These are phyloP conservation scores for Phallusia fumigata DNA, from an alignment of 23 tunicate species.

Conservation along the genomic window DNA sequence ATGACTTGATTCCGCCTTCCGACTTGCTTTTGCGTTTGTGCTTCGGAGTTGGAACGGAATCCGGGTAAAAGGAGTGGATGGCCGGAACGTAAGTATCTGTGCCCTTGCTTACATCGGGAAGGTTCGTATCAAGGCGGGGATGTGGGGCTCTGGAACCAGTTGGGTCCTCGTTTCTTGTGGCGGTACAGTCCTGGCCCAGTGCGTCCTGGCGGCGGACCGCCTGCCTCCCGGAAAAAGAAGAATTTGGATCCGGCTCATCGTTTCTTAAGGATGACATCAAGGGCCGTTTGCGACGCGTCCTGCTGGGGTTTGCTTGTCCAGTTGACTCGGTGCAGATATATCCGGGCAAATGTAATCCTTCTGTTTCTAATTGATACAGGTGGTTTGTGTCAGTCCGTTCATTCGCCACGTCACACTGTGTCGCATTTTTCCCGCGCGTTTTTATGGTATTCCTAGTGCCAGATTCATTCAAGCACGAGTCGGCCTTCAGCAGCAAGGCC, in stretches of 20 bases:
- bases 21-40: neutral
- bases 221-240: neutral
- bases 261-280: conserved; percentile 4
- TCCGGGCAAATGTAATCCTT: neutral
- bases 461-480: neutral
- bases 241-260: neutral
- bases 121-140: neutral
- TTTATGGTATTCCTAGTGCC: no score
- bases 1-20: neutral
- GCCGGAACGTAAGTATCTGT: neutral
- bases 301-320: neutral
- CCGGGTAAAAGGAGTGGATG: neutral
- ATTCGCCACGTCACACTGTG: neutral
- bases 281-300: neutral
- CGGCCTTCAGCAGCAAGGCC: neutral
- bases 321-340: neutral
- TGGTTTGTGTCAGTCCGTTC: neutral
- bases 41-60: neutral
- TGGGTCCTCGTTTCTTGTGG: neutral
- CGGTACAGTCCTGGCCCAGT: neutral
- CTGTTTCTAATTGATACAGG: neutral
- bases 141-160: neutral
- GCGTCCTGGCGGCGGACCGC: neutral
- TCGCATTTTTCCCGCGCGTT: no score
- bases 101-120: neutral